Evolutionary conservation across 2,797 vertebrate genomes (phyloP).

Genomic region (Luscinia luscinia): DNA sequence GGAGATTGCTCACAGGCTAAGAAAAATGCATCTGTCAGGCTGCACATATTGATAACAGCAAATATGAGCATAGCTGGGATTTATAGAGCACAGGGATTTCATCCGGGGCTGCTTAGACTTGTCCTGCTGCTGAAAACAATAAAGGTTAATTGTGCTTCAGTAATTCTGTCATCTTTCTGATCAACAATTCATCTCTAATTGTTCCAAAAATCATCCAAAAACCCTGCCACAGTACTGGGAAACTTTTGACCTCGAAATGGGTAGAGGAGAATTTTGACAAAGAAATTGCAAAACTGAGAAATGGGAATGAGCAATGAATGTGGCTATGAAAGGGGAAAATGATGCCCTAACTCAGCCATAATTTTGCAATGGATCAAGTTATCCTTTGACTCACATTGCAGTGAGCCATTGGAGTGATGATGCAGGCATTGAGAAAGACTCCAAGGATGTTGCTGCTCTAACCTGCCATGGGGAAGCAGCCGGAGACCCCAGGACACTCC

Average conservation of each 20-base stretch:
- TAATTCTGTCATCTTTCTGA: not conserved
- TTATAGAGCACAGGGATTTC: not conserved
- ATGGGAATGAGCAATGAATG: not conserved
- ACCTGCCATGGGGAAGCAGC: not conserved
- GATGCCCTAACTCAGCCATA: not conserved
- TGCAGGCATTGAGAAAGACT: not conserved
- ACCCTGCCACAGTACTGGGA: not conserved
- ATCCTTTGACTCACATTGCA: not conserved
- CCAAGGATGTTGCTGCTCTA: not conserved
- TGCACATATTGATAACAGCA: not conserved
- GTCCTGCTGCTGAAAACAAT: not conserved
- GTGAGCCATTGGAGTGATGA: not conserved
- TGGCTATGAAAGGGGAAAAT: not conserved
- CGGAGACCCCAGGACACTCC: not conserved
- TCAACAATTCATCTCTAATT: not conserved
- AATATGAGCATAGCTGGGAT: not conserved
- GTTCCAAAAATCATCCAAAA: not conserved
- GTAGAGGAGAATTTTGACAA: not conserved
- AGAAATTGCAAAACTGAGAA: not conserved
- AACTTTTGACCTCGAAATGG: not conserved
- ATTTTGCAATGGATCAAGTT: not conserved
- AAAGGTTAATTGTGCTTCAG: conserved; percentile 25
- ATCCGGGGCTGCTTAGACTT: not conserved
- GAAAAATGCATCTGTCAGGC: conserved; percentile 35
- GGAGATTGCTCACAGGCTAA: not conserved